Evolutionary conservation across 2,113 vertebrate genomes (phyloP), one percentile per base, ranked within the genome.

Genomic region (Illadopsis cleaveri): DNA sequence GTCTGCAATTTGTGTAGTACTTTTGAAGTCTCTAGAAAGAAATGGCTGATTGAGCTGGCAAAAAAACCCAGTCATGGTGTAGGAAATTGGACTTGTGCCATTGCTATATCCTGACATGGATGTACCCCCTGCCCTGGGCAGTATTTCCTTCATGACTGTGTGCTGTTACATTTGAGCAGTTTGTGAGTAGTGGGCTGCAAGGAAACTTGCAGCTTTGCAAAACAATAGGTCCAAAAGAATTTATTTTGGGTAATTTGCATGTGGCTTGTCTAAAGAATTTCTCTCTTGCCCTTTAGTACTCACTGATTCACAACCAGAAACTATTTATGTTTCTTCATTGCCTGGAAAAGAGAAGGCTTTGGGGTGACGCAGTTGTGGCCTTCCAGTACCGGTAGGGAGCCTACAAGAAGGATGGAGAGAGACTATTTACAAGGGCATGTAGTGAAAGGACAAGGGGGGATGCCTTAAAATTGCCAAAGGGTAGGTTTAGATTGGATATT

Each of bases 81-180:
- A 54, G 45, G 83, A 76, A 79, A 48, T 23, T n/a, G 2, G 37
- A 30, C 12, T 47, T 70, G 11, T 40, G 31, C 54, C 22, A 17
- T 61, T 91, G 27, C 56, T 78, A 0, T 64, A 28, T 31, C 30
- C 15, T 42, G 18, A 28, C 24, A 27, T 56, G 33, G 11, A 73
- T 38, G 25, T 77, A 30, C 9, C 8, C 20, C 9, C 22, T 61
- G n/a, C n/a, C 48, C 51, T 0, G 3, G 10, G 37, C 37, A 37
- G 16, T 38, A 9, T 35, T 66, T 37, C 37, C 65, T 82, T 31
- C 18, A 9, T 2, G 3, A 11, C 1, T 0, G 0, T 37, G 17
- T 82, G 51, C 31, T 11, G 0, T 69, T 88, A 21, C 4, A 12
- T 75, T 75, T 66, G n/a, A 35, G 37, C 60, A 42, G 20, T 33